These are phyloP conservation scores for Rhorus exstirpatorius DNA, from an alignment of 2,888 invertebrate genomes.

Conservation along the genomic window DNA sequence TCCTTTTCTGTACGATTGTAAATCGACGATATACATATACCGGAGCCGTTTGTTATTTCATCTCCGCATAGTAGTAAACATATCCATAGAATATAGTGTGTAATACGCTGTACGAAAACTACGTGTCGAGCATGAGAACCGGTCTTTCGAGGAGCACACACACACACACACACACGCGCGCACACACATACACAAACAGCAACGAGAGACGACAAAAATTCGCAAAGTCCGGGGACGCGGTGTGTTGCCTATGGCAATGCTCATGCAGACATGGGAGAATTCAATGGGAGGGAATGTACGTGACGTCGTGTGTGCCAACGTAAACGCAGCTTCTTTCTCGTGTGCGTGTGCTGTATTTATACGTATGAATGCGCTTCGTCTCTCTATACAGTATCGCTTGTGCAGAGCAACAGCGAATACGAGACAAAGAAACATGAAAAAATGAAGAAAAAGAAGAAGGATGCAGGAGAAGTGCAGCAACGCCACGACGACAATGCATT, in stretches of 20 bases:
- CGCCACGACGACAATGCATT: constrained; percentile 70
- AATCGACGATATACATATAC: constrained; percentile 22
- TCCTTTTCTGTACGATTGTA: constrained; percentile 32
- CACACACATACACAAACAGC: too few relatives aligned
- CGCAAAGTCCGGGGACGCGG: constrained; percentile 51
- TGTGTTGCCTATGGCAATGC: constrained; percentile 36
- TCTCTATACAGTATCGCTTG: constrained; percentile 31
- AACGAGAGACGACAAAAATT: constrained; percentile 61
- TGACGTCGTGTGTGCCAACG: constrained; percentile 51
- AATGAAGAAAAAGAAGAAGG: constrained; percentile 61
- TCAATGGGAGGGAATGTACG: constrained; percentile 60
- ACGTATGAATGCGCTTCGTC: not conserved
- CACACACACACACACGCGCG: not conserved
- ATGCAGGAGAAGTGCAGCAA: constrained; percentile 68
- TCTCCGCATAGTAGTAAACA: not conserved
- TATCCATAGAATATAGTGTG: constrained; percentile 2
- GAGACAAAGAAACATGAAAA: constrained; percentile 61
- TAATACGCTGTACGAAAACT: constrained; percentile 45
- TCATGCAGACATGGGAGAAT: constrained; percentile 43
- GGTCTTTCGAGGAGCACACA: constrained; percentile 41
- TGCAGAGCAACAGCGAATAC: constrained; percentile 46
- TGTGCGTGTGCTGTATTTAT: constrained; percentile 13
- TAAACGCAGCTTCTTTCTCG: constrained; percentile 34
- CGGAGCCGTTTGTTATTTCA: constrained; percentile 11
- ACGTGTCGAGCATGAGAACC: constrained; percentile 61